Conservation (phyloP, 37 sponge, comb jelly and placozoan genomes). For the Haliclona indistincta region DNA sequence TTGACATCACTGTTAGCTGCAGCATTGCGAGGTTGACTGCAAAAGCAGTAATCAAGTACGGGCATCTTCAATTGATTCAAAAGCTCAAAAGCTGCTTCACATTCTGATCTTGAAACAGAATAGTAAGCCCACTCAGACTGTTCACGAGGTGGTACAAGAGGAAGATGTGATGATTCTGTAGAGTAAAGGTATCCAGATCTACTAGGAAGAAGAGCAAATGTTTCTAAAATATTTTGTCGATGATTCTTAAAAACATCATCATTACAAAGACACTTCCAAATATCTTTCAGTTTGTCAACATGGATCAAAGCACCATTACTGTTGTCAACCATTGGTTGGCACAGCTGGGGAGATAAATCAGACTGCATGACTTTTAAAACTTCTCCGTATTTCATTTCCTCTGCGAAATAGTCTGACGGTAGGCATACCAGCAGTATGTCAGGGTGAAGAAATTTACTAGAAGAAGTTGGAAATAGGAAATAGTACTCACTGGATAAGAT, state of each 20-base stretch:
- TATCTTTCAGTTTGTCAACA: background rate
- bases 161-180: background rate
- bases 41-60: no score
- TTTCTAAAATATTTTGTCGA: background rate
- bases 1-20: no score
- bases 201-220: background rate
- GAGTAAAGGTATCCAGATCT: background rate
- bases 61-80: background rate
- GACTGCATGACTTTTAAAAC: no score
- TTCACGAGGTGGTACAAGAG: background rate
- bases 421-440: no score
- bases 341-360: no score
- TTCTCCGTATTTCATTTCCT: no score
- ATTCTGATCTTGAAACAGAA: background rate
- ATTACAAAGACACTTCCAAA: background rate
- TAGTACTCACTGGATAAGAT: background rate
- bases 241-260: background rate
- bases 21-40: no score
- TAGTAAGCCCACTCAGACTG: background rate
- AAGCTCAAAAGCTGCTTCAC: background rate
- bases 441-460: constrained; percentile 8
- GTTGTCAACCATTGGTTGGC: no score
- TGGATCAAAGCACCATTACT: background rate
- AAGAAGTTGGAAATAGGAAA: constrained; percentile 1
- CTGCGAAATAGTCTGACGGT: no score